These are phyloP conservation scores for Uropsilus gracilis DNA, from an alignment of 2,113 vertebrate species.

Conservation along the genomic window DNA sequence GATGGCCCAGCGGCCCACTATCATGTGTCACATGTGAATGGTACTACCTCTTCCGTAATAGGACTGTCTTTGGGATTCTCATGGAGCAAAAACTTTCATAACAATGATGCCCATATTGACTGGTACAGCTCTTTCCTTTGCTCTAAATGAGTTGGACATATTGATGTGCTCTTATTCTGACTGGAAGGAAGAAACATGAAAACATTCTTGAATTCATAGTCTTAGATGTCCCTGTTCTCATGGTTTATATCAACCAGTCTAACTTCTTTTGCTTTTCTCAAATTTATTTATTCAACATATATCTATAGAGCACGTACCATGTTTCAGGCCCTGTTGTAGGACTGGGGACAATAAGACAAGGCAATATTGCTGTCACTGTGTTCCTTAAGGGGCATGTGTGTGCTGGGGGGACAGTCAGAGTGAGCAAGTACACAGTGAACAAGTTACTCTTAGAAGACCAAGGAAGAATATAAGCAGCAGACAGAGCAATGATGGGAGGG, in stretches of 20 bases:
- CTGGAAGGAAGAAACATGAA: background rate
- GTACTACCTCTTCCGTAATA: background rate
- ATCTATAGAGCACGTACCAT: background rate
- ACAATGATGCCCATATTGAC: background rate
- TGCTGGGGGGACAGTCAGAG: background rate
- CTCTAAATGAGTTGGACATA: background rate
- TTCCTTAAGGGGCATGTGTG: background rate
- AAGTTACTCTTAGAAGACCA: background rate
- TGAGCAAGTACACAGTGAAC: background rate
- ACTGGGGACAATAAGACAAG: background rate
- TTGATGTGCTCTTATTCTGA: background rate
- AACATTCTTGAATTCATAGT: conserved; percentile 7
- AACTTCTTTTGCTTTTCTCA: conserved; percentile 5
- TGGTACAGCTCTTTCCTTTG: background rate
- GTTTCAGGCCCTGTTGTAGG: background rate
- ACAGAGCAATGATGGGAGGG: background rate
- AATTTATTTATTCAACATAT: background rate
- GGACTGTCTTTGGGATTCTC: background rate
- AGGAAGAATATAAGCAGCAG: background rate
- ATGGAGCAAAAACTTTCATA: background rate
- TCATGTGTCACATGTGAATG: too few relatives aligned
- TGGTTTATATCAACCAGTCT: background rate
- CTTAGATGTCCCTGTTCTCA: background rate
- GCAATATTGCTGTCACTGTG: background rate
- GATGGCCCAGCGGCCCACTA: background rate